Conservation (phyloP, 2,113 vertebrate genomes). For the Eudyptes chrysolophus region DNA sequence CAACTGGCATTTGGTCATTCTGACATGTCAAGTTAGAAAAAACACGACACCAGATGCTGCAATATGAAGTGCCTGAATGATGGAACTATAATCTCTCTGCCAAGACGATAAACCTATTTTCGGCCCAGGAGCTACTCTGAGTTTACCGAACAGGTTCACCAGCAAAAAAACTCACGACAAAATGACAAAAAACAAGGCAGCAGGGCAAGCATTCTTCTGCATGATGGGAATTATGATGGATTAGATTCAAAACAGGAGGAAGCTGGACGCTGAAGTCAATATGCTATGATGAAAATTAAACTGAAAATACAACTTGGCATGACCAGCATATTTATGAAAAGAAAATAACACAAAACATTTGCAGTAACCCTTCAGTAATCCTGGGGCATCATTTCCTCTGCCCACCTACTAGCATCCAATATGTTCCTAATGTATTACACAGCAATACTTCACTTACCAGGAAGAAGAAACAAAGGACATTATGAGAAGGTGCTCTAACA, state of each 20-base stretch:
- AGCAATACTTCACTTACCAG: background rate
- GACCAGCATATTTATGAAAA: background rate
- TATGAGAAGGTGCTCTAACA: background rate
- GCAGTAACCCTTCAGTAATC: background rate
- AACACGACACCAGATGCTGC: background rate
- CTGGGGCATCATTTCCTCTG: background rate
- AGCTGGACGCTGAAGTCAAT: background rate
- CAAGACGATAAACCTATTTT: conserved; percentile 26
- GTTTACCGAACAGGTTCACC: conserved; percentile 1
- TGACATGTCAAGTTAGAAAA: background rate
- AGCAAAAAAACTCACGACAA: conserved; percentile 19
- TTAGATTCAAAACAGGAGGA: background rate
- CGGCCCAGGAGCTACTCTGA: background rate
- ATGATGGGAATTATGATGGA: background rate
- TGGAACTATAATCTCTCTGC: background rate
- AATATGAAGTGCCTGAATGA: background rate
- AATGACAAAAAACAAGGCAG: background rate
- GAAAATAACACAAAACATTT: background rate
- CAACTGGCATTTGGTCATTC: background rate
- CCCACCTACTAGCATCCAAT: background rate
- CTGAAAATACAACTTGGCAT: background rate
- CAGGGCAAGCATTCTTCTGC: background rate
- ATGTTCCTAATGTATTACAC: background rate
- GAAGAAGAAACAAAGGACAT: background rate
- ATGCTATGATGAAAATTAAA: background rate